phyloP scores from a whole-genome alignment of 2,797 vertebrate species.

The Cichlasoma orientale region DNA sequence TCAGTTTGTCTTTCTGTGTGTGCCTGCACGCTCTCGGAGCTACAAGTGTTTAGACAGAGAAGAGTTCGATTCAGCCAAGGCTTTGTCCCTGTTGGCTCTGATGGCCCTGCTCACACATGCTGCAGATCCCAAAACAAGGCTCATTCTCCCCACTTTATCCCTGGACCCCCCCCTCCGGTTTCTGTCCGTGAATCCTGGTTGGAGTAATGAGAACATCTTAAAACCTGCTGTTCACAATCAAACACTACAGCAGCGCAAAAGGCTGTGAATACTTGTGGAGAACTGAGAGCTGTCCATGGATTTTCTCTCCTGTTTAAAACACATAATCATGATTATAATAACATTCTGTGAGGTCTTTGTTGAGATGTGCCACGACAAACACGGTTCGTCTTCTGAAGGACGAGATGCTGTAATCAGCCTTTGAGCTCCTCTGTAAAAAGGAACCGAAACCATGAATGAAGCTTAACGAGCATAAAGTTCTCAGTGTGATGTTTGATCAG shows the following conservation, averaged over 20 bases:
- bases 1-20: conserved; percentile 34
- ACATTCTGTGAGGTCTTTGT: background rate
- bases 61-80: conserved; percentile 14
- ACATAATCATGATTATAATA: background rate
- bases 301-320: background rate
- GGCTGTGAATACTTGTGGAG: background rate
- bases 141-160: background rate
- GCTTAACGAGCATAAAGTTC: background rate
- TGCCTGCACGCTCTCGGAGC: conserved; percentile 50
- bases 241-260: background rate
- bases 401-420: background rate
- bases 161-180: conserved; percentile 8
- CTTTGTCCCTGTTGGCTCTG: too few relatives aligned
- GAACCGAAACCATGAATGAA: background rate
- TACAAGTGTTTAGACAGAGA: conserved; percentile 62
- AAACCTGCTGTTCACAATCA: background rate
- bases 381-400: background rate
- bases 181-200: conserved; percentile 3
- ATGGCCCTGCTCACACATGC: too few relatives aligned
- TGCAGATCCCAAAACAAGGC: conserved; percentile 23
- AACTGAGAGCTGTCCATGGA: background rate
- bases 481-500: background rate
- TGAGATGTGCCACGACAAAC: background rate
- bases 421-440: background rate
- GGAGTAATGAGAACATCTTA: conserved; percentile 18